Conservation (phyloP, 1,140 invertebrate genomes). For the Calosoma granatense region DNA sequence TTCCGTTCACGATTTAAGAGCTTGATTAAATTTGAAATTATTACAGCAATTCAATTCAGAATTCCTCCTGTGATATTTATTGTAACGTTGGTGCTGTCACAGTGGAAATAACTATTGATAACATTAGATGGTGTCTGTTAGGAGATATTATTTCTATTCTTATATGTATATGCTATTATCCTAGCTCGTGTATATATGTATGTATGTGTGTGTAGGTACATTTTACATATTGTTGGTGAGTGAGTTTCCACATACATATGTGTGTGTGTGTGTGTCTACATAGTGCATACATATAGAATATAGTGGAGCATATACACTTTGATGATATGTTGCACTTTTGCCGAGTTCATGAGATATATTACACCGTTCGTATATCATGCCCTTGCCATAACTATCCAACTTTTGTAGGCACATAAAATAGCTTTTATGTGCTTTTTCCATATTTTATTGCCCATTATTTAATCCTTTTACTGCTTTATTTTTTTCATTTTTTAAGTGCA, state of each 20-base stretch:
- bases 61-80: constrained; percentile 6
- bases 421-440: constrained; percentile 11
- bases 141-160: no score
- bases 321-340: constrained; percentile 11
- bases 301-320: not conserved
- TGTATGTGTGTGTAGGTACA: no score
- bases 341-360: constrained; percentile 10
- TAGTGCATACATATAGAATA: no score
- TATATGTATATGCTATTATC: no score
- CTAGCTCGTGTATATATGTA: no score
- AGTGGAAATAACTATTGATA: not conserved
- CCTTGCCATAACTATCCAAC: constrained; percentile 4
- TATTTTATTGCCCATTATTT: constrained; percentile 11
- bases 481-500: constrained; percentile 9
- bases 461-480: constrained; percentile 11
- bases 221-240: no score
- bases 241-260: no score
- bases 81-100: not conserved
- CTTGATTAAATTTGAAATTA: constrained; percentile 22
- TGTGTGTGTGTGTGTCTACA: no score
- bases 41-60: constrained; percentile 14
- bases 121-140: not conserved
- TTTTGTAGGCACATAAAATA: constrained; percentile 10
- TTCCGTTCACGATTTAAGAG: constrained; percentile 18
- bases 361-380: constrained; percentile 10